phyloP scores from a whole-genome alignment of 2,888 invertebrate species.

The Anticlea derivata region DNA sequence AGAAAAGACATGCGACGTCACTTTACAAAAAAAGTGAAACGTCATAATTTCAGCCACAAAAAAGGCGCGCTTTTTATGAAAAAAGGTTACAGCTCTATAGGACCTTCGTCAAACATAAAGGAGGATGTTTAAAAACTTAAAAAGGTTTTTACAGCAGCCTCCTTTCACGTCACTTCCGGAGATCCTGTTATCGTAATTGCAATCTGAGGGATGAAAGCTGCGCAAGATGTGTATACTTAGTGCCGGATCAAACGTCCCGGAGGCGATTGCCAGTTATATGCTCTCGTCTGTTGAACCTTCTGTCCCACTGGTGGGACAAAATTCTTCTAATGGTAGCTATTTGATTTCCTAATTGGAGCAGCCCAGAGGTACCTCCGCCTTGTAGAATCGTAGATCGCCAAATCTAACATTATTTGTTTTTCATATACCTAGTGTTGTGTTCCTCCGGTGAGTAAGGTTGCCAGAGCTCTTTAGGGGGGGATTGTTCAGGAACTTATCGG shows the following conservation, averaged over 20 bases:
- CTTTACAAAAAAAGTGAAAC: constrained; percentile 9
- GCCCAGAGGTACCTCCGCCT: too few relatives aligned
- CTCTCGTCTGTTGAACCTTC: too few relatives aligned
- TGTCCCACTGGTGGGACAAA: too few relatives aligned
- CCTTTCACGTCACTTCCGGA: constrained; percentile 31
- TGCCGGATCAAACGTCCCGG: constrained; percentile 6
- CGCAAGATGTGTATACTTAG: constrained; percentile 11
- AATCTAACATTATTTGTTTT: too few relatives aligned
- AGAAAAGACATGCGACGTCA: too few relatives aligned
- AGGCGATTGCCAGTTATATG: not conserved
- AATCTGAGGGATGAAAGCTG: constrained; percentile 32
- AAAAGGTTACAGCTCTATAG: constrained; percentile 18
- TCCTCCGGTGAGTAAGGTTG: too few relatives aligned
- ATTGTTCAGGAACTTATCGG: too few relatives aligned
- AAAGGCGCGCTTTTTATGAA: constrained; percentile 2
- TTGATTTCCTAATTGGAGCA: too few relatives aligned
- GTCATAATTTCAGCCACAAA: constrained; percentile 2
- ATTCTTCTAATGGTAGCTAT: too few relatives aligned
- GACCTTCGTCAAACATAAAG: constrained; percentile 25
- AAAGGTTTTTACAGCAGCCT: constrained; percentile 23
- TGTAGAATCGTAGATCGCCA: too few relatives aligned
- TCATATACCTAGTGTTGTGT: too few relatives aligned
- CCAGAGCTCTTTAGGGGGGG: too few relatives aligned
- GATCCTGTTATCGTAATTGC: constrained; percentile 33
- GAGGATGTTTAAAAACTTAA: constrained; percentile 29